These are phyloP conservation scores for Oncopeltus fasciatus DNA, from an alignment of 1,140 invertebrate species.

Conservation along the genomic window DNA sequence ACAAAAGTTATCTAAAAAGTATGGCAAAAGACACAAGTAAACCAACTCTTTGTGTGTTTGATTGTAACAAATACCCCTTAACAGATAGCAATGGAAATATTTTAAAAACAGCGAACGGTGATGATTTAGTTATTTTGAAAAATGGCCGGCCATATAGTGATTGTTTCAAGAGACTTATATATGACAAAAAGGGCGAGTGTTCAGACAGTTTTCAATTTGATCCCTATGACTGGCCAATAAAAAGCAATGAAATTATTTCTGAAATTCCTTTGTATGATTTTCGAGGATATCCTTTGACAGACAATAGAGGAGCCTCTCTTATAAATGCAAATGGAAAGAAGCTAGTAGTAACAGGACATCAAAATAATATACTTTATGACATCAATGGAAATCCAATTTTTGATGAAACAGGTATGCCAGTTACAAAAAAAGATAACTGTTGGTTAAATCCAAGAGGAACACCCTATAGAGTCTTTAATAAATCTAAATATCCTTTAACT, in stretches of 20 bases:
- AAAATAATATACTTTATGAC: slow-evolving; percentile 6
- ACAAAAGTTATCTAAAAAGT: not conserved
- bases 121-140: not conserved
- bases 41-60: not conserved
- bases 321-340: not conserved
- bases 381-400: not conserved
- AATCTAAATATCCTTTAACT: not conserved
- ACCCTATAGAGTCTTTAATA: not conserved
- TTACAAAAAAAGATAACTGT: not conserved
- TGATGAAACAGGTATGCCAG: slow-evolving; percentile 14
- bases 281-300: not conserved
- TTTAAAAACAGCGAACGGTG: not conserved
- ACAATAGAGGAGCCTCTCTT: not conserved
- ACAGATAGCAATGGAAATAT: not conserved
- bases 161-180: not conserved
- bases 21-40: not conserved
- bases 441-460: not conserved
- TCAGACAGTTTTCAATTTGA: not conserved
- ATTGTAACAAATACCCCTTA: not conserved
- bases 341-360: not conserved
- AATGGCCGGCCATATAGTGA: not conserved
- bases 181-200: not conserved
- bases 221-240: not conserved
- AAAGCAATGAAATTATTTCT: not conserved
- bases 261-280: not conserved